phyloP scores from a whole-genome alignment of 53 echinoderm and acorn worm species.

The Echinometra lucunter region DNA sequence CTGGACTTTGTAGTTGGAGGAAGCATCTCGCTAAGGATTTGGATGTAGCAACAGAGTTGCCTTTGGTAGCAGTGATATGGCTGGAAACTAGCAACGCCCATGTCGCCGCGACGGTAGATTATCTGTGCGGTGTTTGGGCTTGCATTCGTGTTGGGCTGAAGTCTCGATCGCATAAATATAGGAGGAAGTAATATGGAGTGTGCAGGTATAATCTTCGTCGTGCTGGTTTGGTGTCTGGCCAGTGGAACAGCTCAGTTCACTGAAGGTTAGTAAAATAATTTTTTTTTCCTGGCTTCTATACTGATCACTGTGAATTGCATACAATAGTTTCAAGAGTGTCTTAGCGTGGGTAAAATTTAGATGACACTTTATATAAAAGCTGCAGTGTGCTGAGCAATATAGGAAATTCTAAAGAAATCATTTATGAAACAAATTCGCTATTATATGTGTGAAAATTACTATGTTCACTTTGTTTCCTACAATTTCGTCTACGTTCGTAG shows the following conservation, averaged over 20 bases:
- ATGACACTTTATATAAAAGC: too few species aligned
- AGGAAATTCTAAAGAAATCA: too few species aligned
- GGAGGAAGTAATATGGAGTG: not conserved
- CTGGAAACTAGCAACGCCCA: not conserved
- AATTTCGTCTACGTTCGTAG: too few species aligned
- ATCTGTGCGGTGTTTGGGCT: not conserved
- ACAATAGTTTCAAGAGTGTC: too few species aligned
- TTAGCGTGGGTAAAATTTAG: too few species aligned
- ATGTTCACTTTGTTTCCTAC: too few species aligned
- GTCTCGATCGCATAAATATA: not conserved
- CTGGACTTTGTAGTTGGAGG: not conserved
- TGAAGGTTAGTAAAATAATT: not conserved
- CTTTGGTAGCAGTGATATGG: not conserved
- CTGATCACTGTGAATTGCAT: not conserved
- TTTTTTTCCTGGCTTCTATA: not conserved
- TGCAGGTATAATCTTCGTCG: not conserved
- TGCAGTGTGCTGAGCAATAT: too few species aligned
- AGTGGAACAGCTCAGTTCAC: not conserved
- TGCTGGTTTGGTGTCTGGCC: not conserved
- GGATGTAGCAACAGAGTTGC: not conserved
- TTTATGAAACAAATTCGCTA: too few species aligned
- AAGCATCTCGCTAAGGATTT: not conserved
- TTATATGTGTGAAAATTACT: too few species aligned
- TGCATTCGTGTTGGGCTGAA: not conserved
- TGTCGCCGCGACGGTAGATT: not conserved